Evolutionary conservation across 1,140 invertebrate species (phyloP), one percentile per base, ranked within the genome.

Genomic region (Penaeus vannamei): DNA sequence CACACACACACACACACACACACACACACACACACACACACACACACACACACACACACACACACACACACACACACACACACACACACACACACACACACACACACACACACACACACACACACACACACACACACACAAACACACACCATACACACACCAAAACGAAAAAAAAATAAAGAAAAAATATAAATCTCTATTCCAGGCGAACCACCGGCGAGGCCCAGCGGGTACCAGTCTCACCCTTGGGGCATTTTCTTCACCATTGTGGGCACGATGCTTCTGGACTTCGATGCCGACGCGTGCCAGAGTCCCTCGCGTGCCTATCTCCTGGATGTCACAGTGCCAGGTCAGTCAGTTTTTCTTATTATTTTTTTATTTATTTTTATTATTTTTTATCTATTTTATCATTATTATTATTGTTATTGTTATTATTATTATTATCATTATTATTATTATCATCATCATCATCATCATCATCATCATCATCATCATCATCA

Each of bases 241-340:
- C 97, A 97, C 93, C 95, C 96, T 0, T 98, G 97, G 97, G 97
- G 97, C 5, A 95, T 99, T 60, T 95, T 98, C 91, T 97, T 99
- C 91, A 99, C 98, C 0, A 95, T 99, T 72, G 92, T 99, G 0
- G 98, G 98, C 20, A 98, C 98, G 0, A 97, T 98, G 53, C 93
- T 99, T 19, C 93, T 99, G 46, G 98, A 99, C 93, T 99, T 99
- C 93, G 97, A 98, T 93, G 98, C 98, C 1, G 98, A 99, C 92
- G 97, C 98, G 59, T 99, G 98, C 92, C 98, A 99, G 93, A 98
- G 97, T 92, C 98, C 98, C 0, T 95, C 97, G 0, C 94, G 98
- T 91, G 97, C 98, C 62, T 99, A 98, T 94, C 94, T 99, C 0
- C 94, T 99, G 19, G 98, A 99, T 92, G 96, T 99, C 23, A 98